phyloP scores from a whole-genome alignment of 2,797 vertebrate species.

The Ceryle rudis region DNA sequence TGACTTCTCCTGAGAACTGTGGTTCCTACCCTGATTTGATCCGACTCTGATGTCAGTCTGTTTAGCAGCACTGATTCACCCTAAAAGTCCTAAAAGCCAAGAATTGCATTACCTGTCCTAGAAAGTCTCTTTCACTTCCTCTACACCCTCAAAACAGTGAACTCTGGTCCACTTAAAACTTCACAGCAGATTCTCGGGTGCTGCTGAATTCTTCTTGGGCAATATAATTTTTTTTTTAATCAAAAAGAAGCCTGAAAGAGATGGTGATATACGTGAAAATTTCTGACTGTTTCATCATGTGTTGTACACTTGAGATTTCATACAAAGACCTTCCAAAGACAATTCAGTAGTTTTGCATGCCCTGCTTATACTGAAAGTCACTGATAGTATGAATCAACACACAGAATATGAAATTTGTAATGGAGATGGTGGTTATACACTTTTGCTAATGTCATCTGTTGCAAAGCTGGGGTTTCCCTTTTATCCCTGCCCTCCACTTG shows the following conservation, averaged over 20 bases:
- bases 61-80: not conserved
- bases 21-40: not conserved
- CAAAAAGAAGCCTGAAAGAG: slow-evolving; percentile 8
- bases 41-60: slow-evolving; percentile 42
- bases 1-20: not conserved
- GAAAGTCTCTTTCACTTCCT: slow-evolving; percentile 2
- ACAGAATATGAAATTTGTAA: not conserved
- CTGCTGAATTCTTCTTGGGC: not conserved
- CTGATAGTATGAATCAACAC: not conserved
- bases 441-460: not conserved
- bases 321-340: slow-evolving; percentile 20
- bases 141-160: not conserved
- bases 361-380: slow-evolving; percentile 3
- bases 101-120: not conserved
- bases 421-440: not conserved
- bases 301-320: not conserved
- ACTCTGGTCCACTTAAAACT: not conserved
- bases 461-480: not conserved
- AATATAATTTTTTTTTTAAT: not conserved
- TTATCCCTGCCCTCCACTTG: not conserved
- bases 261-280: not conserved
- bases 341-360: not conserved
- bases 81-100: not conserved
- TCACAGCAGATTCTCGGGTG: not conserved
- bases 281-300: not conserved